These are phyloP conservation scores for Heliothis subflexa DNA, from an alignment of 1,140 invertebrate species.

Conservation along the genomic window DNA sequence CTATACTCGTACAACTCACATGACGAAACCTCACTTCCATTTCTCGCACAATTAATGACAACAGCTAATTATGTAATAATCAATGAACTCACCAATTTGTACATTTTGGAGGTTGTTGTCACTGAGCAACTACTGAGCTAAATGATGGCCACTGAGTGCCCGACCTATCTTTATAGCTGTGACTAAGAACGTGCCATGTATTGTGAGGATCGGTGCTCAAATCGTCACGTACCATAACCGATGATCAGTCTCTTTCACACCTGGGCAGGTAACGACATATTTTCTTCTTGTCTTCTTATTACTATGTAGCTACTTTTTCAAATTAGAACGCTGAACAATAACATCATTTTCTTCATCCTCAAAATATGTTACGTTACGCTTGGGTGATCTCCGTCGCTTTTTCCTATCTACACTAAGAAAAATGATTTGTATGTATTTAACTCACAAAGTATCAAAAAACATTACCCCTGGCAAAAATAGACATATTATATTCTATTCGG, in stretches of 20 bases:
- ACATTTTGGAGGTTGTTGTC: slow-evolving; percentile 43
- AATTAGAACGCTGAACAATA: too few relatives aligned
- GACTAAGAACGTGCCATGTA: slow-evolving; percentile 7
- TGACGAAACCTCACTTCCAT: too few relatives aligned
- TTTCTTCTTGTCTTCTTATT: not conserved
- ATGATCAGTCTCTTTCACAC: slow-evolving; percentile 3
- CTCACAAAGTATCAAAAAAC: too few relatives aligned
- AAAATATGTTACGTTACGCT: too few relatives aligned
- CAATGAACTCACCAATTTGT: slow-evolving; percentile 37
- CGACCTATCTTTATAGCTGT: slow-evolving; percentile 12
- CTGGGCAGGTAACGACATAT: not conserved
- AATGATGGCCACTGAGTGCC: not conserved
- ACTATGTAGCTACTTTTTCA: too few relatives aligned
- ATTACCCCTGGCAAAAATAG: too few relatives aligned
- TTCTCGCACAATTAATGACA: not conserved
- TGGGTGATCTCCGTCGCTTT: too few relatives aligned
- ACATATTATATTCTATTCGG: too few relatives aligned
- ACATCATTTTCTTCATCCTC: too few relatives aligned
- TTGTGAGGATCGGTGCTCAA: not conserved
- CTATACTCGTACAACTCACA: too few relatives aligned
- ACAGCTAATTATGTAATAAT: not conserved
- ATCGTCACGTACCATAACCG: not conserved
- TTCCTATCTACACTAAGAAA: too few relatives aligned
- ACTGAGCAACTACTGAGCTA: slow-evolving; percentile 12
- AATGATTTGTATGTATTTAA: too few relatives aligned